Conservation (phyloP, 2,797 vertebrate species). For the Otolemur crassicaudatus region DNA sequence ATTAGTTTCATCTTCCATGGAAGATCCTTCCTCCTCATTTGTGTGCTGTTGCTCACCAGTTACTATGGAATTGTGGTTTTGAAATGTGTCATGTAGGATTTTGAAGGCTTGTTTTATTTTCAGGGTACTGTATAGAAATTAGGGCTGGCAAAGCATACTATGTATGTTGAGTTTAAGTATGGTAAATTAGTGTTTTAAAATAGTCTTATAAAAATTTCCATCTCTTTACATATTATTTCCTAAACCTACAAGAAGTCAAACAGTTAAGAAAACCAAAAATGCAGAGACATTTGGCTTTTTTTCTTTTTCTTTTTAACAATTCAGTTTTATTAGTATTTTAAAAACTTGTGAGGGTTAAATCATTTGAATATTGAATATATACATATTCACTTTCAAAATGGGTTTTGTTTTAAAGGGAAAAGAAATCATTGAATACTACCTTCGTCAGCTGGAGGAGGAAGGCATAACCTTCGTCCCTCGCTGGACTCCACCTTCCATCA, state of each 20-base stretch:
- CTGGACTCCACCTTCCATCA: conserved; percentile 89
- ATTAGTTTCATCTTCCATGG: rapidly evolving
- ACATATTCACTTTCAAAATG: not conserved
- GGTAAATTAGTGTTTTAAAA: not conserved
- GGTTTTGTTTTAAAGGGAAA: conserved; percentile 91
- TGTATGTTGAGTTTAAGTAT: not conserved
- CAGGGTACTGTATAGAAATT: not conserved
- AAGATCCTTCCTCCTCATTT: not conserved
- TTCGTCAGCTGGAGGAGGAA: conserved; percentile 95
- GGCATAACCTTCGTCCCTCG: conserved; percentile 93
- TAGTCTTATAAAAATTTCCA: rapidly evolving
- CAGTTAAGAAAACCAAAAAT: not conserved
- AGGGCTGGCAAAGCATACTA: not conserved
- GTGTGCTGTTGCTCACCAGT: rapidly evolving
- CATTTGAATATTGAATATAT: rapidly evolving
- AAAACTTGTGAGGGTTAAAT: not conserved
- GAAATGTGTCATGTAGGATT: not conserved
- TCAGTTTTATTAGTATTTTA: not conserved
- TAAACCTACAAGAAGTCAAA: not conserved
- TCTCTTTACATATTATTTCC: not conserved
- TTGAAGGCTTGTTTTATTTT: not conserved
- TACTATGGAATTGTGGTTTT: not conserved
- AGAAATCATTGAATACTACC: conserved; percentile 98
- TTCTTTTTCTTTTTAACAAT: not conserved
- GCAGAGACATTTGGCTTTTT: not conserved